Evolutionary conservation across 2,113 vertebrate genomes (phyloP), one percentile per base, ranked within the genome.

Genomic region (Platysteira castanea): DNA sequence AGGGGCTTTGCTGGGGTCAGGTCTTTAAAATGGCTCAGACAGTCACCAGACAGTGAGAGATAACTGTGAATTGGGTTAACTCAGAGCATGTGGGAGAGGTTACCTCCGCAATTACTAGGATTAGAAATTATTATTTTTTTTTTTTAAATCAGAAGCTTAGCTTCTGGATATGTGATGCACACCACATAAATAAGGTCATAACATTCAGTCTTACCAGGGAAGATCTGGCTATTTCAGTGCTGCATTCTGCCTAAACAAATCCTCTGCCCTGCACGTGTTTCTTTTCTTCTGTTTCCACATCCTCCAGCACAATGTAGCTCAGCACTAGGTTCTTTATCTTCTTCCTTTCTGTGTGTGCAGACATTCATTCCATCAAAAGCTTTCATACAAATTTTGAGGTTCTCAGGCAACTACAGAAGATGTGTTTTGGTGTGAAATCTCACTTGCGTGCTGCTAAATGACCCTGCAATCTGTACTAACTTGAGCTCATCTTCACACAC

Each of bases 391-490:
- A 39, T 93, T 87, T 82, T 82, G 53, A 82, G 74, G 50, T 79
- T 85, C 78, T 93, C 65, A 67, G 54, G 75, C 91, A 94, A 57
- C 75, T 76, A n/a, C 46, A 46, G 47, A 89, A 87, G 61, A 84
- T 75, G 77, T 59, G 75, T 88, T 96, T 65, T 73, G 79, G 90
- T 85, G 81, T 79, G 87, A 96, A 91, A 78, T 92, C 75, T 92
- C 79, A 77, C 59, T 89, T 76, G 37, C 49, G 60, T 57, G 78
- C 70, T 95, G 93, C 56, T 91, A 94, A 95, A 79, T 90, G 93
- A 95, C 94, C 94, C 89, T 87, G 84, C 84, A 93, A 77, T 91
- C 89, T 97, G 91, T 83, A 92, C 89, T 97, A 96, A 97, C 95
- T 97, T 95, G 70, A 95, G 95, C 84, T 97, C 69, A 67, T 14